Base-by-base conservation (phyloP, 2,888 invertebrate genomes). In the Trichogramma dendrolimi region DNA sequence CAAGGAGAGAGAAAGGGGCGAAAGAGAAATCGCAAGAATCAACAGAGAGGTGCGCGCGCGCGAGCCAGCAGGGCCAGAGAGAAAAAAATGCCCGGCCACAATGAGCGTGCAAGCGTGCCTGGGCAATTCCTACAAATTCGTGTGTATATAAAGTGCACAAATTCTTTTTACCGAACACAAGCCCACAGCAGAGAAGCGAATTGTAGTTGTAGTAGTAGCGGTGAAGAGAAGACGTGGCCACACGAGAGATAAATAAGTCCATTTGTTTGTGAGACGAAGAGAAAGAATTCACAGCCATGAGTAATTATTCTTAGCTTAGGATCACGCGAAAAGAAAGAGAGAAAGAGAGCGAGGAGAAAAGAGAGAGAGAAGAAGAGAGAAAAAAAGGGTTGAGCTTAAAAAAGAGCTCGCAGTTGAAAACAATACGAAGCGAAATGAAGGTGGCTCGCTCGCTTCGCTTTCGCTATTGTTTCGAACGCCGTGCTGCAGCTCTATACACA, bases 371-470 rank as follows among this genome's bases (percentile, higher is more conserved):
- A 47, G 44, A 11, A 43, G 2, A 43, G n/a, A 50, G 8, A 4
- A 4, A 43, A 41, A 27, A 40, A 6, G 44, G 38, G 47, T 5
- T 27, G 46, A 11, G 41, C 7, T 42, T 42, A 42, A 51, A 27
- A 43, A 11, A 48, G 40, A 6, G 8, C 6, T 10, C n/a, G 41
- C 14, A 41, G 40, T 10, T 7, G 46, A 46, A 55, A 50, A 55
- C 61, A 44, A 51, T 51, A 40, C 55, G n/a, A 40, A 27, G 39
- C 1, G 44, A 61, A 55, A 55, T 47, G 56, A 58, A 40, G 61
- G 44, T 57, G 46, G 44, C 46, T 47, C 44, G 27, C 14, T 55
- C 49, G 63, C 61, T 60, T 60, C 38, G 60, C 55, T 60, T 63
- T 40, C 47, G 48, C 27, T 27, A 27, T 27, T 27, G 27, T 27